Conservation (phyloP, 2,113 vertebrate species). For the Cephalopterus ornatus region DNA sequence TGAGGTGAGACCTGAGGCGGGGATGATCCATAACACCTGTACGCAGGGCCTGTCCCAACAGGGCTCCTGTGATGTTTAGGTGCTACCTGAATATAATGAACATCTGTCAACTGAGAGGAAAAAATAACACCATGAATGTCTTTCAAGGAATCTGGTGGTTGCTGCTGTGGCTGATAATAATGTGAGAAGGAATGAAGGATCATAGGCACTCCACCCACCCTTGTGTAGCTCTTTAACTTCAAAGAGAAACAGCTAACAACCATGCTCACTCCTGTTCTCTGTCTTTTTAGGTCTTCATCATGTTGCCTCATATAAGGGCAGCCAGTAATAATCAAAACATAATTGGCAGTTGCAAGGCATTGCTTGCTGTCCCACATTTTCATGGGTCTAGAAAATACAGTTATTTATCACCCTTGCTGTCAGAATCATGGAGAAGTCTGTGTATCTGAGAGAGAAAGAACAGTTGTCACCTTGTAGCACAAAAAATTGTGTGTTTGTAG, state of each 20-base stretch:
- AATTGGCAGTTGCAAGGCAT: neutral
- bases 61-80: neutral
- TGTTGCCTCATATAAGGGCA: neutral
- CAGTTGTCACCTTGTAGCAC: neutral
- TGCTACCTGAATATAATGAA: neutral
- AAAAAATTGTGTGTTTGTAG: neutral
- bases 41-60: neutral
- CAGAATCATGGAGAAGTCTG: neutral
- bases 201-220: neutral
- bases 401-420: neutral
- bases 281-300: neutral
- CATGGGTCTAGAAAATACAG: neutral
- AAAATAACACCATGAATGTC: accelerated
- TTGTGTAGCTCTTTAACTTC: neutral
- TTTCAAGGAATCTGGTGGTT: neutral
- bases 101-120: neutral
- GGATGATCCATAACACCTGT: too few relatives aligned
- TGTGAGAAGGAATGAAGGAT: neutral
- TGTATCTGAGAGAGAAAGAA: neutral
- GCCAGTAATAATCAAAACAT: neutral
- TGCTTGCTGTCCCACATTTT: neutral
- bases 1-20: neutral
- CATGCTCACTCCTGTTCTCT: neutral
- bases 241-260: neutral
- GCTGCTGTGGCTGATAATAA: neutral